Conservation (phyloP, 2,888 invertebrate species). For the Drosophila macrospina region DNA sequence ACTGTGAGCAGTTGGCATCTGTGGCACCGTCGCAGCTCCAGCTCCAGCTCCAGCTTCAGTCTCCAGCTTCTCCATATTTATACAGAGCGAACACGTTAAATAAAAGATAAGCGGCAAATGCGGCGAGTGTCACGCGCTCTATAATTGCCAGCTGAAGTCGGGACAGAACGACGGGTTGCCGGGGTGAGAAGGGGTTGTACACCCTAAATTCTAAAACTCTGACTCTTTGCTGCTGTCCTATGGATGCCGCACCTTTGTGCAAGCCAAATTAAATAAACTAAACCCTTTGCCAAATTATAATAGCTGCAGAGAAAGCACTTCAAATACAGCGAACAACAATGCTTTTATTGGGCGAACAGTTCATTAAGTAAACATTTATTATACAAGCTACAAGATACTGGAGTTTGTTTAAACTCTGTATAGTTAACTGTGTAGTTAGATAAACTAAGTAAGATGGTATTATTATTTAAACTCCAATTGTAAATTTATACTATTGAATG, state of each 20-base stretch:
- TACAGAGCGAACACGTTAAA: constrained; percentile 79
- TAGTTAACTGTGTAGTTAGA: too few relatives aligned
- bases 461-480: too few relatives aligned
- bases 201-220: constrained; percentile 3
- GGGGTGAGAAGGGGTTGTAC: neutral
- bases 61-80: constrained; percentile 71
- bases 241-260: constrained; percentile 51
- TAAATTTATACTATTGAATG: too few relatives aligned
- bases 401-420: too few relatives aligned
- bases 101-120: constrained; percentile 74
- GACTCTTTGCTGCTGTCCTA: constrained; percentile 24
- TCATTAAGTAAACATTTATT: neutral
- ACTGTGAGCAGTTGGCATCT: constrained; percentile 29
- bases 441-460: too few relatives aligned
- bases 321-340: constrained; percentile 1
- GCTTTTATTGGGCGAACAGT: neutral
- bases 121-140: constrained; percentile 73
- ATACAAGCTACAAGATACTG: too few relatives aligned
- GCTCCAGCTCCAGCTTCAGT: constrained; percentile 27
- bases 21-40: constrained; percentile 27
- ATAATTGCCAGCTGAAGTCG: constrained; percentile 50
- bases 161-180: neutral
- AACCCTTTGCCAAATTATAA: constrained; percentile 25
- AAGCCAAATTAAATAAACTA: constrained; percentile 73
- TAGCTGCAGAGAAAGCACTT: constrained; percentile 10